These are phyloP conservation scores for Latrodectus geometricus DNA, from an alignment of 1,140 invertebrate species.

Conservation along the genomic window DNA sequence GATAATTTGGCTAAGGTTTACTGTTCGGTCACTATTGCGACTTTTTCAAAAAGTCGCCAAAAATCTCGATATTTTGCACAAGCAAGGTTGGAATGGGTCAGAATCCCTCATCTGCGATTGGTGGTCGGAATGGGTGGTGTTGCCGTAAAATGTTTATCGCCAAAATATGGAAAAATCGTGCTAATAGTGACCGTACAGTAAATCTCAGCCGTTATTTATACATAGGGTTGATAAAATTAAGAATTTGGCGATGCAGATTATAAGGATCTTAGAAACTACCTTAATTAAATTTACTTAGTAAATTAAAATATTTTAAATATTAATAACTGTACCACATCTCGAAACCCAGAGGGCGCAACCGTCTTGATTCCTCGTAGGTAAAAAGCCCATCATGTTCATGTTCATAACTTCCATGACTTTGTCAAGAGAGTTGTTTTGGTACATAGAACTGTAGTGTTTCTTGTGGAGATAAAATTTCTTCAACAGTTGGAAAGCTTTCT, in stretches of 20 bases:
- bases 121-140: too few relatives aligned
- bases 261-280: neutral
- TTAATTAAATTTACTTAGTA: neutral
- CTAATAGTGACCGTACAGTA: too few relatives aligned
- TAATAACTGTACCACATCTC: conserved; percentile 3
- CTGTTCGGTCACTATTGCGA: too few relatives aligned
- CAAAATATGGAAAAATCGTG: too few relatives aligned
- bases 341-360: neutral
- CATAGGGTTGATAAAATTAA: too few relatives aligned
- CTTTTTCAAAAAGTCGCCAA: too few relatives aligned
- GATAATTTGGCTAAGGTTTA: too few relatives aligned
- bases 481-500: conserved; percentile 80
- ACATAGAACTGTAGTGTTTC: conserved; percentile 73
- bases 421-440: neutral
- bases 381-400: neutral
- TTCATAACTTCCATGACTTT: neutral
- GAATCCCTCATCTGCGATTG: too few relatives aligned
- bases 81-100: too few relatives aligned
- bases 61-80: too few relatives aligned
- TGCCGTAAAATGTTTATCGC: too few relatives aligned
- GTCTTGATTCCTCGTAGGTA: neutral
- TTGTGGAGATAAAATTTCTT: conserved; percentile 83
- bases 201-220: too few relatives aligned
- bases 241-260: neutral
- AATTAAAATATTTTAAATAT: neutral